phyloP scores from a whole-genome alignment of 2,797 vertebrate genomes.

The Enteromius thamalakanensis region DNA sequence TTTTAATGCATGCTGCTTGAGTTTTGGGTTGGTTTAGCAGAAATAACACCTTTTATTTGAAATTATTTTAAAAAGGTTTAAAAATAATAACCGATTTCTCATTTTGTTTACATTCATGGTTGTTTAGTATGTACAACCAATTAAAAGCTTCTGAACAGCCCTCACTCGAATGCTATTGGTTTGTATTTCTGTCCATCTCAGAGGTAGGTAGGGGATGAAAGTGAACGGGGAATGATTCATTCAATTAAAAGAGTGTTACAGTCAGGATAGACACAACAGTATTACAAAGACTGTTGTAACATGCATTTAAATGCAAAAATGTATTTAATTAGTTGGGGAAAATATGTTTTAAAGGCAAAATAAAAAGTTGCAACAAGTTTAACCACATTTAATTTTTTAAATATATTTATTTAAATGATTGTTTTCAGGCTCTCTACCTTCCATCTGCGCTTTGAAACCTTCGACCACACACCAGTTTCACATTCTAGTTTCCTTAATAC shows the following conservation, averaged over 20 bases:
- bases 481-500: background rate
- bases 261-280: background rate
- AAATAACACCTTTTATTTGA: background rate
- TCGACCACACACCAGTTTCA: background rate
- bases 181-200: background rate
- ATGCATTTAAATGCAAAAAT: background rate
- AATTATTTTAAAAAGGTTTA: background rate
- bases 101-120: background rate
- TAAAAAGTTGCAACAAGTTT: too few relatives aligned
- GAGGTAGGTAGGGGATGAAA: background rate
- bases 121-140: background rate
- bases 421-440: background rate
- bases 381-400: background rate
- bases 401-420: background rate
- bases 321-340: background rate
- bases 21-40: background rate
- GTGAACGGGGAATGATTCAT: background rate
- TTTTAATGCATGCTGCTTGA: background rate
- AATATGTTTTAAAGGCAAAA: background rate
- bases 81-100: background rate
- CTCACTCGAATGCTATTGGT: background rate
- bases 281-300: background rate
- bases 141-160: background rate
- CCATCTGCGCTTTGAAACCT: too few relatives aligned
- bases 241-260: background rate